Base-by-base conservation (phyloP, 2,888 invertebrate genomes). In the Coelinius sp. region DNA sequence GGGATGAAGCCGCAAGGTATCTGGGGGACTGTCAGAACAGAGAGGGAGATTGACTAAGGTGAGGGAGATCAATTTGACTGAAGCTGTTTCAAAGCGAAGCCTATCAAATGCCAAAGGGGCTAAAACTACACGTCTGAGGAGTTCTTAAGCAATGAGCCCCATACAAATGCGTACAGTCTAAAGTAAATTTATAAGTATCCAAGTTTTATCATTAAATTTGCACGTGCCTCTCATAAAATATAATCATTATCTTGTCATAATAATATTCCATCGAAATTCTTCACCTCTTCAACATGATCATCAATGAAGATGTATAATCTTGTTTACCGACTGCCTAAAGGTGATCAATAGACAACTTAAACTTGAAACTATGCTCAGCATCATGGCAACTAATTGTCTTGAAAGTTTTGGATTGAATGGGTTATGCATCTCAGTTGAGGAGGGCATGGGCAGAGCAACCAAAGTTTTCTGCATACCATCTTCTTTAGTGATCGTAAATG, bases 11-110 rank as follows among this genome's bases (percentile, higher is more conserved):
- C 63, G 59, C 59, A 62, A 62, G 31, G 59, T 35, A 17, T 31
- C 35, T 14, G n/a, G 35, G 41, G 35, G 38, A n/a, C 44, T 35
- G 59, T 56, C 10, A 8, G 65, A 27, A 70, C 49, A 75, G 70
- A 73, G 53, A 20, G 22, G 10, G 53, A 59, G 56, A 56, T 31
- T 31, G 22, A 22, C 41, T 38, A 25, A 70, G 62, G 41, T 38
- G 17, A 2, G 35, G 75, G 71, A 75, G 80, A 82, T 81, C 79
- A 79, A 81, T 81, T 81, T 80, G 73, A 75, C 56, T 64, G 74
- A 75, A 78, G 79, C 78, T 79, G 81, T 81, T 83, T 81, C 81
- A 81, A 83, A 83, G 82, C 78, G 82, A 77, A 82, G 79, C 83
- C 82, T 80, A 83, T 83, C 80, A 83, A 82, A 82, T 83, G 82